These are phyloP conservation scores for Ctenodactylus gundi DNA, from an alignment of 2,113 vertebrate genomes.

Conservation along the genomic window DNA sequence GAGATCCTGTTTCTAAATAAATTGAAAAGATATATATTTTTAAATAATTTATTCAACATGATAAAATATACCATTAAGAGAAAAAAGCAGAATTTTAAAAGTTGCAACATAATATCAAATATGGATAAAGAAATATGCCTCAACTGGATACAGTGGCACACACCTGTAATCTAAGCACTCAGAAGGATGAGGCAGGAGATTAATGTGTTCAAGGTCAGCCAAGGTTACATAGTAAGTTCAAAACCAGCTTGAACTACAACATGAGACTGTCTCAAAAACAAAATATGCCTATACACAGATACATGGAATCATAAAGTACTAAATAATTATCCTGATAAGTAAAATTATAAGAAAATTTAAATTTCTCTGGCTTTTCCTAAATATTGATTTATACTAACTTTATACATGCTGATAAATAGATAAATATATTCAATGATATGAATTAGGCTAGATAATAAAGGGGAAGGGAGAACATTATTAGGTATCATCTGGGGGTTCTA, in stretches of 20 bases:
- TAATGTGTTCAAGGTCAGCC: no score
- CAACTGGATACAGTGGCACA: no score
- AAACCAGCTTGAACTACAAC: no score
- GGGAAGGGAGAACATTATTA: neutral
- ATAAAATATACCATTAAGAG: neutral
- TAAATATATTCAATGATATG: slow-evolving; percentile 32
- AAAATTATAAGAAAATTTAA: slow-evolving; percentile 23
- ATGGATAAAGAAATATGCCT: slow-evolving; percentile 3
- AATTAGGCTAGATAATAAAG: slow-evolving; percentile 43
- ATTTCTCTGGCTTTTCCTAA: slow-evolving; percentile 24
- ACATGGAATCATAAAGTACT: slow-evolving; percentile 11
- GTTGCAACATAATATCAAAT: slow-evolving; percentile 1
- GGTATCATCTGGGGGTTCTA: neutral
- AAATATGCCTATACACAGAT: slow-evolving; percentile 41
- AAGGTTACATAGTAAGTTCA: no score
- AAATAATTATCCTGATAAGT: neutral
- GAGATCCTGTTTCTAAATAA: no score
- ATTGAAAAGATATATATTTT: neutral
- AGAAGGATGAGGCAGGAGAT: no score
- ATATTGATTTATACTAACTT: slow-evolving; percentile 33
- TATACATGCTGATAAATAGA: slow-evolving; percentile 30
- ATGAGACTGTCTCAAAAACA: no score
- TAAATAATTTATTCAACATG: slow-evolving; percentile 19
- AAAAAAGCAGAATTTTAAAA: slow-evolving; percentile 14
- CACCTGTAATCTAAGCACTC: no score